A percentile compares a stretch with the other conserved stretches of the same genome.
Conservation (phyloP, 2,888 invertebrate species). For the Xanthorhoe designata region DNA sequence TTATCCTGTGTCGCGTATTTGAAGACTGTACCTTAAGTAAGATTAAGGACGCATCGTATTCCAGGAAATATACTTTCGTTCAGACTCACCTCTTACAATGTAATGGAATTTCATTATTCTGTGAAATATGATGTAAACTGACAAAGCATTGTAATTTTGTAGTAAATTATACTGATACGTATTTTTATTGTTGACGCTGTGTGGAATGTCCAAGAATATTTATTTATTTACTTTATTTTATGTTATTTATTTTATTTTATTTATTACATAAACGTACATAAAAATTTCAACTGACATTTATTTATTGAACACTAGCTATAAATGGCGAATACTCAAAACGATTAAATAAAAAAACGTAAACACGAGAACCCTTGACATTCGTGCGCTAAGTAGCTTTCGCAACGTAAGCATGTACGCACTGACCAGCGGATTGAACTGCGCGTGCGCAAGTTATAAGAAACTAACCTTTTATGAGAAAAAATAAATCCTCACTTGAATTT, state of each 20-base stretch:
- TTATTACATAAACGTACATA: too few relatives aligned
- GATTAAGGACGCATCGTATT: conserved; percentile 29
- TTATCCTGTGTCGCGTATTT: background rate
- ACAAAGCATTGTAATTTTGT: too few relatives aligned
- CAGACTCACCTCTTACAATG: background rate
- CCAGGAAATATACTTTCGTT: conserved; percentile 22
- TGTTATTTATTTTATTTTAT: too few relatives aligned
- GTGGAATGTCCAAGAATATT: too few relatives aligned
- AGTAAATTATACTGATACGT: too few relatives aligned
- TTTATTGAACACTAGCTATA: too few relatives aligned
- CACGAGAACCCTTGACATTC: conserved; percentile 37
- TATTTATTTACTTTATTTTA: too few relatives aligned
- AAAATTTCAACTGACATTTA: too few relatives aligned
- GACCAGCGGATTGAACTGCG: conserved; percentile 62
- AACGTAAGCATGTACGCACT: conserved; percentile 51
- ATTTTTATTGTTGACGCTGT: too few relatives aligned
- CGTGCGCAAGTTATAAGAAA: conserved; percentile 41
- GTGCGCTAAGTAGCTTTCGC: conserved; percentile 33
- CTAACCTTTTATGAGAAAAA: background rate
- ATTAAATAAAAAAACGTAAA: conserved; percentile 28
- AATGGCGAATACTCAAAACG: background rate
- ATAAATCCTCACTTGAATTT: too few relatives aligned
- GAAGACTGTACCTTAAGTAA: conserved; percentile 13
- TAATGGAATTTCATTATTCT: too few relatives aligned
- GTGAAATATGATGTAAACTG: too few relatives aligned